Base-by-base conservation (phyloP, 1,140 invertebrate genomes). In the Tetramorium alpestre region DNA sequence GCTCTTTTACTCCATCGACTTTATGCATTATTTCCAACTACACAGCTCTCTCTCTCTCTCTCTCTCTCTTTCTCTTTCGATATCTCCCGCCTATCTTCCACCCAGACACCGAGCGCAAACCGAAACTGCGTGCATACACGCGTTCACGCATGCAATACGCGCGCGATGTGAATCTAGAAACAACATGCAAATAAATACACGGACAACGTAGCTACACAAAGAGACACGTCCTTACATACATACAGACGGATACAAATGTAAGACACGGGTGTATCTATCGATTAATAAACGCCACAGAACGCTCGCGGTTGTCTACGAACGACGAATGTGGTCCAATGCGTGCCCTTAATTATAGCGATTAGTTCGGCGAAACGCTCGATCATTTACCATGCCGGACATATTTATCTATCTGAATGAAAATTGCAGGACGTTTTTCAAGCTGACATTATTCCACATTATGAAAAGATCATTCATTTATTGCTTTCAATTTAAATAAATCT, bases 161-260 rank as follows among this genome's bases (percentile, higher is more conserved):
- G 65, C 51, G 38, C 38, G 13, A 22, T 44, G 25, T 73, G 13
- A 84, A 62, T 84, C 80, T 84, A 84, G 54, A 86, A 86, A 75
- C 41, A 54, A 89, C 70, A 80, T 58, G 87, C 88, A 86, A 88
- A 89, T 89, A 88, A 89, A 89, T 89, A 88, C 87, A 87, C 65
- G 85, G 78, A 89, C 88, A 86, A 75, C 69, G 58, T 73, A 54
- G 81, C 62, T 90, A 84, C 87, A 70, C 76, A 84, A 67, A 87
- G 73, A 86, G 78, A 78, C 77, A 81, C 47, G 58, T 72, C 64
- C 54, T 81, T 88, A 78, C 58, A 90, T 72, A 75, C 56, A 82
- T 72, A 69, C 56, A 82, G 77, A 86, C 72, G 87, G 82, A 90
- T 82, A 60, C 49, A 75, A 58, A 72, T 60, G 38, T 81, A 89